Conservation (phyloP, 2,888 invertebrate species). For the Sabatieria punctata region DNA sequence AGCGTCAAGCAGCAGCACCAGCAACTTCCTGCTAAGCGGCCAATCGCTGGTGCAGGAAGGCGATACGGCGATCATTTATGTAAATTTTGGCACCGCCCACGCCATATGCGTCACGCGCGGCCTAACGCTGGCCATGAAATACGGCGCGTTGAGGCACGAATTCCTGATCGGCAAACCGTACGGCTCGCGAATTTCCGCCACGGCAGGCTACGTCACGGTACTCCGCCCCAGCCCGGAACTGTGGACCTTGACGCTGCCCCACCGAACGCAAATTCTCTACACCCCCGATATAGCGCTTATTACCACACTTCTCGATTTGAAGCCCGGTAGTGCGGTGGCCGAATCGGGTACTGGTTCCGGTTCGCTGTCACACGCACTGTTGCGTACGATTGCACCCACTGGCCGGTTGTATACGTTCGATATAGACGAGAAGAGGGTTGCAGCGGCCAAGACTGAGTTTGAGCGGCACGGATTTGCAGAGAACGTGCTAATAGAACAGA, state of each 20-base stretch:
- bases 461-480: slow-evolving; percentile 43
- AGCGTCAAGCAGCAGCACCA: slow-evolving; percentile 32
- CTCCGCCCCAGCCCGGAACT: slow-evolving; percentile 84
- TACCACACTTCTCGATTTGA: slow-evolving; percentile 64
- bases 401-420: slow-evolving; percentile 91
- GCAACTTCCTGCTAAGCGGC: neutral
- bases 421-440: slow-evolving; percentile 71
- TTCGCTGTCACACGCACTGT: slow-evolving; percentile 79
- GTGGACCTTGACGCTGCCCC: slow-evolving; percentile 84
- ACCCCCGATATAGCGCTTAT: slow-evolving; percentile 91
- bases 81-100: slow-evolving; percentile 62
- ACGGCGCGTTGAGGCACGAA: slow-evolving; percentile 73
- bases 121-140: slow-evolving; percentile 36
- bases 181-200: slow-evolving; percentile 52
- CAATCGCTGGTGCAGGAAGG: slow-evolving; percentile 47
- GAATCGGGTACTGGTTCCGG: slow-evolving; percentile 79
- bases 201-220: slow-evolving; percentile 69
- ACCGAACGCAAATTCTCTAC: slow-evolving; percentile 92
- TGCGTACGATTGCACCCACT: slow-evolving; percentile 62
- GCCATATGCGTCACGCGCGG: slow-evolving; percentile 68
- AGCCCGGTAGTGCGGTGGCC: slow-evolving; percentile 49
- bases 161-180: slow-evolving; percentile 62
- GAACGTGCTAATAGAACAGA: slow-evolving; percentile 55
- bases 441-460: slow-evolving; percentile 44
- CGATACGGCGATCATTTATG: slow-evolving; percentile 74